Evolutionary conservation across 2,113 vertebrate species (phyloP), one percentile per base, ranked within the genome.

Genomic region (Neopipo cinnamomea): DNA sequence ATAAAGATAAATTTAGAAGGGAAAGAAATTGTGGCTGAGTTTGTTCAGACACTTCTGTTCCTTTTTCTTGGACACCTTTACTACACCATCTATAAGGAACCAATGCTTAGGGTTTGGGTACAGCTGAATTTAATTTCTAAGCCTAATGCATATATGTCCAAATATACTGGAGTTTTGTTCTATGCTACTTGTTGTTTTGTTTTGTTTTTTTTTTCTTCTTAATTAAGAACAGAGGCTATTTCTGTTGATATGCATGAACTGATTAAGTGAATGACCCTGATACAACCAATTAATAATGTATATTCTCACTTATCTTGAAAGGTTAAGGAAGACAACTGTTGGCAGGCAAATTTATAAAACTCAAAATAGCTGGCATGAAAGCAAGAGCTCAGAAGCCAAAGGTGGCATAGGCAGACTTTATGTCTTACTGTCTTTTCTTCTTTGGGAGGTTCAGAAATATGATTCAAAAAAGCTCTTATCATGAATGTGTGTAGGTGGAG

Each of bases 1-100:
- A 90, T 41, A 84, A 80, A 87, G 77, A 93, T 59, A 92, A 56
- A 91, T 72, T 62, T 65, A 65, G 76, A 93, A 67, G 39, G 63
- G 72, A 77, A 83, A 84, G 27, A 87, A 91, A 86, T 74, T 53
- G 39, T 85, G 28, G 14, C n/a, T 67, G 35, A 39, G 8, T 86
- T 74, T 76, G 9, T 88, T 88, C 63, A 70, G n/a, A 35, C 11
- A 50, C 1, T 74, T 66, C 18, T 88, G 9, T 70, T 33, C 82
- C 24, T 39, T 70, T 88, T 58, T 21, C 55, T 85, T 42, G 5
- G 61, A 37, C 62, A 50, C 6, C 3, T 91, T 86, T 84, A 42
- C 50, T 12, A 18, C 21, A 68, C 3, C 0, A 1, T 52, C 46
- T 88, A 2, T 50, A 70, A 77, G 14, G 28, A 66, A 25, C 7